Evolutionary conservation across 2,888 invertebrate species (phyloP), one percentile per base, ranked within the genome.

Genomic region (Homarus gammarus): DNA sequence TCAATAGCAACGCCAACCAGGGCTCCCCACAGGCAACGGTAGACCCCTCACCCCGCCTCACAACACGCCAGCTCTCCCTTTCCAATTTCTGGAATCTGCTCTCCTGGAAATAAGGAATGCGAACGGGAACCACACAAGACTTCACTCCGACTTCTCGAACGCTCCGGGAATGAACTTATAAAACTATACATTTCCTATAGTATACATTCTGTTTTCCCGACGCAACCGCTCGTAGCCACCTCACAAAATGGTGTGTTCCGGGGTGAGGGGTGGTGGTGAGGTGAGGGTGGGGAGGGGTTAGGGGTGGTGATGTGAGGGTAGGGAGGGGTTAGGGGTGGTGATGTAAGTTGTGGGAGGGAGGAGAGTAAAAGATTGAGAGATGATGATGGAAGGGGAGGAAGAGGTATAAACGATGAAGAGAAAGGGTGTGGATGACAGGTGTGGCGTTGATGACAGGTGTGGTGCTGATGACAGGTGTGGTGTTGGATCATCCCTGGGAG

Each of bases 161-260:
- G 77, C 27, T 12, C 2, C 18, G 78, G 56, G 56, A 51, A 78
- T 78, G 78, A 44, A 56, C 78, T 51, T 78, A n/a, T 56, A 78
- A n/a, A 78, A 78, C 78, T 51, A 56, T 78, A 33, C 33, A 78
- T 78, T 56, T 78, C 51, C 51, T 78, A 78, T 78, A 56, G 78
- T 33, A 78, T 78, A 40, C 51, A 78, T 51, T 51, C 27, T 78
- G 78, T 31, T 51, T 78, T 56, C 56, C 56, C 5, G 18, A 22
- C 18, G 22, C 18, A 56, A 56, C 56, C 5, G 56, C 56, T 12
- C 18, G 0, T 22, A 22, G 56, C 18, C 1, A 22, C 22, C 18
- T 22, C 5, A 56, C 49, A 0, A 12, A 49, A 15, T 49, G 49
- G 56, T 12, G 5, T 12, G 56, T 12, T 5, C 6, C 12, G 44